Evolutionary conservation across 2,113 vertebrate species (phyloP).

Genomic region (Lamprotornis superbus): DNA sequence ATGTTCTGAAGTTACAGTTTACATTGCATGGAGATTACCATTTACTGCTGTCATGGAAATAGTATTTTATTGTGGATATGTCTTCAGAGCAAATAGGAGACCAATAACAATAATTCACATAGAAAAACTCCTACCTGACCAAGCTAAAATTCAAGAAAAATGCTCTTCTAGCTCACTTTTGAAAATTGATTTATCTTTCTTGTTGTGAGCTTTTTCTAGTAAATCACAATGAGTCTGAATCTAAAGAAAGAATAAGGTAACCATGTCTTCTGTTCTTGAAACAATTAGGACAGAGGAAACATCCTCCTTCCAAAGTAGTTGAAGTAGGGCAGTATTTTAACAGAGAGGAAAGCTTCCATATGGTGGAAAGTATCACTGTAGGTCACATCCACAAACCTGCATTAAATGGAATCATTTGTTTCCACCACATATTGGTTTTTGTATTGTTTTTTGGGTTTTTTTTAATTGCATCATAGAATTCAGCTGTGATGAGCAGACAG

Average conservation of each 20-base stretch:
- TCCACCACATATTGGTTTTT: background rate
- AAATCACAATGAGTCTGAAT: background rate
- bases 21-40: constrained; percentile 84
- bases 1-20: constrained; percentile 80
- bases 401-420: constrained; percentile 22
- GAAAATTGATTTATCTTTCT: constrained; percentile 13
- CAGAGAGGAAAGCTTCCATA: background rate
- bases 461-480: background rate
- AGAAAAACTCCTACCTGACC: constrained; percentile 25
- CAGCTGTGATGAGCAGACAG: constrained; percentile 18
- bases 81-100: constrained; percentile 75
- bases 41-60: constrained; percentile 78
- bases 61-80: constrained; percentile 77
- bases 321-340: constrained; percentile 11
- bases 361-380: constrained; percentile 7
- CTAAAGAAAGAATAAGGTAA: constrained; percentile 12
- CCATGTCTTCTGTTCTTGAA: background rate
- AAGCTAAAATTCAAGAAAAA: constrained; percentile 46
- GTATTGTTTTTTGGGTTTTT: background rate
- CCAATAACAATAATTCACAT: constrained; percentile 47
- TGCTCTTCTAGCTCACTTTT: constrained; percentile 18
- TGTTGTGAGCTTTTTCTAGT: constrained; percentile 6
- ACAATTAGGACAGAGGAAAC: background rate
- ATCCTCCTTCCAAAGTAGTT: background rate
- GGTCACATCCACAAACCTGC: background rate